A percentile compares a stretch with the other conserved stretches of the same genome.
Conservation (phyloP, 2,113 vertebrate species). For the Xiphophorus hellerii region DNA sequence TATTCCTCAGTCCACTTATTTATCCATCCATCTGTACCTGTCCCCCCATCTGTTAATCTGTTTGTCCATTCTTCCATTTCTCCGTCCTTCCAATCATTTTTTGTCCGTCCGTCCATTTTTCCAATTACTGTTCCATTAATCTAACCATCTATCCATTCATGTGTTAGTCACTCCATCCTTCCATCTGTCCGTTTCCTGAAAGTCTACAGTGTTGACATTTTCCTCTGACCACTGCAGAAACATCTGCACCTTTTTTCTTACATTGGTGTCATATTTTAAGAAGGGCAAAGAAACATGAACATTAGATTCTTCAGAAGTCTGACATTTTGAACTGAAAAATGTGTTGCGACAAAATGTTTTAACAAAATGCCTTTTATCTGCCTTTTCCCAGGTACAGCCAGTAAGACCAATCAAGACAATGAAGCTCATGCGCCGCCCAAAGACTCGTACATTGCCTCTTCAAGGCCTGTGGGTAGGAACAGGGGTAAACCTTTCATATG, state of each 20-base stretch:
- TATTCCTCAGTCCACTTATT: too few relatives aligned
- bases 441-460: slow-evolving; percentile 4
- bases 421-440: slow-evolving; percentile 6
- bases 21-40: too few relatives aligned
- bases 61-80: background rate
- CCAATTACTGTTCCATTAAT: too few relatives aligned
- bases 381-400: background rate
- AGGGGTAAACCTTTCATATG: background rate
- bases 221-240: background rate
- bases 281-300: too few relatives aligned
- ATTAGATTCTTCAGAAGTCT: background rate
- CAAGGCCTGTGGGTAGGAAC: slow-evolving; percentile 8
- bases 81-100: background rate
- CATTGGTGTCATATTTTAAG: too few relatives aligned
- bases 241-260: too few relatives aligned
- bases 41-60: too few relatives aligned
- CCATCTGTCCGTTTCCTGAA: background rate
- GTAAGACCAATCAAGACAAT: slow-evolving; percentile 1
- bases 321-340: background rate
- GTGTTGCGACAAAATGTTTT: background rate
- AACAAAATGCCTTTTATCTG: background rate
- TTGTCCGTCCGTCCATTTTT: background rate
- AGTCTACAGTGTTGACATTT: background rate
- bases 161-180: too few relatives aligned
- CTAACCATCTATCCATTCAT: too few relatives aligned